Base-by-base conservation (phyloP, 2,888 invertebrate species). In the Microctonus brassicae region DNA sequence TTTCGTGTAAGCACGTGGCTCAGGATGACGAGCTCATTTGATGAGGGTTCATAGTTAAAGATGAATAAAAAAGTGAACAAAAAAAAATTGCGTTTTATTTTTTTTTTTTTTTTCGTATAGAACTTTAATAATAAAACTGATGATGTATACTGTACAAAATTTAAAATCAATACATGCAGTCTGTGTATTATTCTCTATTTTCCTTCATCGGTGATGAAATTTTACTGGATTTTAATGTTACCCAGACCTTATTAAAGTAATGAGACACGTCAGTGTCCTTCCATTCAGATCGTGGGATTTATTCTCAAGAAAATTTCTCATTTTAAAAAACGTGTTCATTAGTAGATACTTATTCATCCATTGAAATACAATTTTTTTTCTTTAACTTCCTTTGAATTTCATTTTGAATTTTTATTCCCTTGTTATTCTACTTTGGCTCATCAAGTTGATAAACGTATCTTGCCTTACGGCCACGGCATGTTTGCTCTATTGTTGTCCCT, bases 11-110 rank as follows among this genome's bases (percentile, higher is more conserved):
- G n/a, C 55, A 11, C 55, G 11, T 24, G 55, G 11, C 26, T n/a
- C 55, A 55, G 55, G 7, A 26, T 55, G 55, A 55, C 26, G 55
- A 55, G 55, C 10, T 55, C 26, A 24, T 55, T 55, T 26, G 26
- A 55, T 24, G 55, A 55, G 55, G 1, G 55, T 55, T 26, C 55
- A 55, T 20, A 47, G 55, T 24, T n/a, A 26, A 55, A 24, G 26
- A 55, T 55, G 55, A 55, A 55, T 55, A 55, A 55, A 11, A 26
- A 55, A 17, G 47, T 2, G 7, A 17, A 4, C 17, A 7, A 47
- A 17, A n/a, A 6, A 47, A 2, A 47, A 17, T 47, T 17, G 17
- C 7, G 47, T 4, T 47, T 20, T 29, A 3, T 5, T 29, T 3
- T 29, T 3, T 5, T 5, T 5, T 29, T 29, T 29, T 7, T 29